Base-by-base conservation (phyloP, 2,888 invertebrate species). In the Zootermopsis nevadensis region DNA sequence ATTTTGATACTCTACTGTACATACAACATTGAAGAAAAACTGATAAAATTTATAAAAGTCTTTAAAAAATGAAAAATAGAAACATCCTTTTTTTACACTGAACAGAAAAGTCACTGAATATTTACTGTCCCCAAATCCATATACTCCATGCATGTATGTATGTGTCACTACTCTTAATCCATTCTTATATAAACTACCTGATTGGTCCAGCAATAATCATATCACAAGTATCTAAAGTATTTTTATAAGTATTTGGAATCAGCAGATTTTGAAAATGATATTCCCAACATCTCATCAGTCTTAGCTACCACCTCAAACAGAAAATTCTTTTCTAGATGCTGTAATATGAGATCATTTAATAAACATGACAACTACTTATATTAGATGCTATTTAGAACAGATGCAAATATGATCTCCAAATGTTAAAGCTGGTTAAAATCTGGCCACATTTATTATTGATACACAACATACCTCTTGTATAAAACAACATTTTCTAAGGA, bases 241-340 rank as follows among this genome's bases (percentile, higher is more conserved):
- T n/a, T 69, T 69, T 69, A 4, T 15, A 31, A 12, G 33, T 31
- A 24, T 35, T 22, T 74, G 38, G 74, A 74, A 74, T 74, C 35
- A 74, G 74, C 74, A 74, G 74, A 74, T 74, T 74, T 74, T 74
- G 74, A 74, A 38, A 74, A 74, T 38, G n/a, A 74, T 72, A 72
- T 74, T 74, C 24, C 69, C 74, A 74, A 74, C 74, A 42, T 12
- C 38, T 74, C 74, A 12, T 74, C 38, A 74, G 74, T 74, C 74
- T 74, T 42, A 24, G n/a, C 74, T 38, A 74, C n/a, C 74, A 74
- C 33, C 31, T 15, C 74, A 74, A 74, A n/a, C 31, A 38, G 42
- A 69, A 27, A n/a, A 27, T 67, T 31, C 15, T 2, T n/a, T 67
- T 27, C 27, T 67, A 67, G 27, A 27, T 67, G 67, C 31, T 69